Percentiles rank a stretch among this genome's conserved stretches.
These are phyloP conservation scores for Drosophila pallidifrons DNA, from an alignment of 1,140 invertebrate species.

Conservation along the genomic window DNA sequence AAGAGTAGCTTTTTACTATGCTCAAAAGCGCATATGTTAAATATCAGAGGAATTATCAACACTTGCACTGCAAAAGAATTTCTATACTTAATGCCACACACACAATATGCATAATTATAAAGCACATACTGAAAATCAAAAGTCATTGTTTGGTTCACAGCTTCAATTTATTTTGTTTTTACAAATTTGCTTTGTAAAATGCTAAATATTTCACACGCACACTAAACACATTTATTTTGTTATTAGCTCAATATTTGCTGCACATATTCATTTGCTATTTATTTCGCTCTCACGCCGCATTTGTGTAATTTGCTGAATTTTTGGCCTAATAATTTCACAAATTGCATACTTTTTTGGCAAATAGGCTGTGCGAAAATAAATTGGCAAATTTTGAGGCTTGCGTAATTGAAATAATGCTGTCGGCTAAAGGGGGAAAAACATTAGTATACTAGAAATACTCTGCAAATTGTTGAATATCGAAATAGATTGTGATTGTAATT, in stretches of 20 bases:
- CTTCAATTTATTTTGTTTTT: neutral
- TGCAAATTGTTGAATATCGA: neutral
- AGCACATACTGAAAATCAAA: neutral
- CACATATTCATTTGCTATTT: constrained; percentile 12
- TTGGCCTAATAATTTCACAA: constrained; percentile 41
- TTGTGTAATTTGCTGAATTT: constrained; percentile 24
- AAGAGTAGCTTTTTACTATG: constrained; percentile 13
- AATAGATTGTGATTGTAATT: neutral
- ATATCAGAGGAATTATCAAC: constrained; percentile 14
- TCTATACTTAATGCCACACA: constrained; percentile 1
- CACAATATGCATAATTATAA: constrained; percentile 16
- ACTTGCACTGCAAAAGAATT: constrained; percentile 1
- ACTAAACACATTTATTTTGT: constrained; percentile 7
- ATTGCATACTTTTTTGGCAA: constrained; percentile 44
- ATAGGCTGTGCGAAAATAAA: constrained; percentile 18
- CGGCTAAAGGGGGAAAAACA: neutral
- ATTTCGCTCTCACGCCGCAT: neutral
- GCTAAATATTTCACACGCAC: neutral
- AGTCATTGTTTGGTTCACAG: neutral
- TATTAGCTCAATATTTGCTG: constrained; percentile 22
- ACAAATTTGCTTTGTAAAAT: neutral
- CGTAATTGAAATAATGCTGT: constrained; percentile 78
- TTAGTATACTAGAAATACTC: constrained; percentile 14
- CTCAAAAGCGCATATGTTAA: constrained; percentile 3
- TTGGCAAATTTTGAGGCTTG: constrained; percentile 70